Evolutionary conservation across 2,113 vertebrate species (phyloP).

Genomic region (Oryzias woworae): DNA sequence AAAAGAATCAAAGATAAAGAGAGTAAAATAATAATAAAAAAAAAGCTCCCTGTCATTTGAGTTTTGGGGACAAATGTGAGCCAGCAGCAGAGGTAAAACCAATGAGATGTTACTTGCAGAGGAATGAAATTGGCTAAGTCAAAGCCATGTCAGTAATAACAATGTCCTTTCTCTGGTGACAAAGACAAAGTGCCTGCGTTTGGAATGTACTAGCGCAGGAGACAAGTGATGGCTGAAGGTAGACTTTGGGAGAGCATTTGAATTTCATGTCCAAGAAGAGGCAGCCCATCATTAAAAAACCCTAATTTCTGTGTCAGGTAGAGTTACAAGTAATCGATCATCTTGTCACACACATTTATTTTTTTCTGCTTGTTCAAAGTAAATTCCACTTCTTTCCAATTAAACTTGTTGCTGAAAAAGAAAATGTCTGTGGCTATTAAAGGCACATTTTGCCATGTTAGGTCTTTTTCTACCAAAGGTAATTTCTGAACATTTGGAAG

Average conservation of each 20-base stretch:
- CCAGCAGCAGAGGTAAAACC: constrained; percentile 83
- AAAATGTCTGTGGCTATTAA: constrained; percentile 79
- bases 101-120: constrained; percentile 92
- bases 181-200: constrained; percentile 94
- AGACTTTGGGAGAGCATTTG: constrained; percentile 92
- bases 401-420: constrained; percentile 84
- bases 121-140: constrained; percentile 94
- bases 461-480: constrained; percentile 60
- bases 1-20: neutral
- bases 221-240: constrained; percentile 88
- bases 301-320: constrained; percentile 95
- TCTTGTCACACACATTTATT: constrained; percentile 85
- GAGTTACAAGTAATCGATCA: constrained; percentile 96
- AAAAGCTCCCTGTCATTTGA: constrained; percentile 7
- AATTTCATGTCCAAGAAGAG: constrained; percentile 92
- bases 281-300: constrained; percentile 93
- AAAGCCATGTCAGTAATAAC: constrained; percentile 96
- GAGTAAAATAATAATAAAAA: neutral
- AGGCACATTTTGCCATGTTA: constrained; percentile 74
- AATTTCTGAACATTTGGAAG: constrained; percentile 69
- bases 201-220: constrained; percentile 85
- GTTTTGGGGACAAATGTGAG: constrained; percentile 42
- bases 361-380: constrained; percentile 80
- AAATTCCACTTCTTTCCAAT: constrained; percentile 87
- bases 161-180: constrained; percentile 93